phyloP scores from a whole-genome alignment of 2,113 vertebrate genomes.

The Marcusenius ussheri region DNA sequence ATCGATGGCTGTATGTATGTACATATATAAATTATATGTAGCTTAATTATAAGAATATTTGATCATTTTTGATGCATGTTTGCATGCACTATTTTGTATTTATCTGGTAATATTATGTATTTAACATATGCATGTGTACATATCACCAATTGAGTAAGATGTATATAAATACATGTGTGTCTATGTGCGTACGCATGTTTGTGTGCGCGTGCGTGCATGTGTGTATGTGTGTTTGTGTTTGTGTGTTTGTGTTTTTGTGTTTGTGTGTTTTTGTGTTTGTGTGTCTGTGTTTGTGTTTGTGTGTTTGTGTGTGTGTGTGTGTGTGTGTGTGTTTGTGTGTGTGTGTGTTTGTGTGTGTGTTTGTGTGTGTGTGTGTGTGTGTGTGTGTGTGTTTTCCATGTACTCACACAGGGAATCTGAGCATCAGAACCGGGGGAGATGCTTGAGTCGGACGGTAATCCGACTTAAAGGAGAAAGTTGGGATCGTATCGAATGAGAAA shows the following conservation, averaged over 20 bases:
- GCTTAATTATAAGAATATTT: not conserved
- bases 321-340: not conserved
- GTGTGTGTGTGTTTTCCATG: not conserved
- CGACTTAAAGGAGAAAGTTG: conserved; percentile 27
- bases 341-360: not conserved
- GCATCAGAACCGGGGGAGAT: conserved; percentile 22
- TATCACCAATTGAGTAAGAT: not conserved
- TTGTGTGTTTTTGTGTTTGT: not conserved
- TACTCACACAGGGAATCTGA: conserved; percentile 4
- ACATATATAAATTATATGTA: not conserved
- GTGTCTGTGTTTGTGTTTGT: not conserved
- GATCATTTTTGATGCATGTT: not conserved
- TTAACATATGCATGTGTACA: not conserved
- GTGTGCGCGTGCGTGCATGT: not conserved
- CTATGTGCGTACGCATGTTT: no score
- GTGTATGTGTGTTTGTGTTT: no score
- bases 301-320: not conserved
- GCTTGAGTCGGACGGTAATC: conserved; percentile 22
- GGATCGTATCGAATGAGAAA: conserved; percentile 32
- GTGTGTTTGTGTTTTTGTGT: not conserved
- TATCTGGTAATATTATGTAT: not conserved
- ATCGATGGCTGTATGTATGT: not conserved
- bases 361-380: not conserved
- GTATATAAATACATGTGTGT: not conserved
- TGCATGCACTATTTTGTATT: not conserved